These are phyloP conservation scores for Dicentrarchus labrax DNA, from an alignment of 2,113 vertebrate species.

Conservation along the genomic window DNA sequence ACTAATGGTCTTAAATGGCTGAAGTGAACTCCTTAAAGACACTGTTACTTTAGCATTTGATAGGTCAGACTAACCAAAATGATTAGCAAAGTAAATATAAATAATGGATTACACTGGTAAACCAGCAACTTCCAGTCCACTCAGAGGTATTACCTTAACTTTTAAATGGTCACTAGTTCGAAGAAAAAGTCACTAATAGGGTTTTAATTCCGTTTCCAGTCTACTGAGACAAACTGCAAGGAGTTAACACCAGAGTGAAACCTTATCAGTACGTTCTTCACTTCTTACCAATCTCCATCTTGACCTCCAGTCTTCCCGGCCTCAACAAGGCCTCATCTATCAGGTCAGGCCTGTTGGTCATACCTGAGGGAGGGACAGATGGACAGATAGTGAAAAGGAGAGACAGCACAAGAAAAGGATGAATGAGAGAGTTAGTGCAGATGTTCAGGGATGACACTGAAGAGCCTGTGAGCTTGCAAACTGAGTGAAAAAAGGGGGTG, in stretches of 20 bases:
- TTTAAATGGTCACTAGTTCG: not conserved
- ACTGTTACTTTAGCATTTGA: too few species aligned
- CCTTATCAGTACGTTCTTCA: not conserved
- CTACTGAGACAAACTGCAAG: not conserved
- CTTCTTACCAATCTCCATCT: constrained; percentile 97
- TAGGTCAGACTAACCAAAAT: too few species aligned
- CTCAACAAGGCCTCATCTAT: constrained; percentile 96
- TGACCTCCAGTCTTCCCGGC: constrained; percentile 95
- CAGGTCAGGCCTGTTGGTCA: constrained; percentile 98
- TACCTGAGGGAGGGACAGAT: constrained; percentile 84
- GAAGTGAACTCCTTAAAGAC: too few species aligned
- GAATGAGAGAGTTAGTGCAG: constrained; percentile 6
- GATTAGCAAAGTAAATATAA: too few species aligned
- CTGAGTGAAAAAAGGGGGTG: not conserved
- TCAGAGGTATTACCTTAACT: not conserved
- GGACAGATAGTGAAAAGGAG: constrained; percentile 13
- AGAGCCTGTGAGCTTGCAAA: not conserved
- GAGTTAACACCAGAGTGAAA: not conserved
- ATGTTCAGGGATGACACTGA: constrained; percentile 14
- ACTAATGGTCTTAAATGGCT: too few species aligned
- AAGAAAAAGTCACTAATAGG: not conserved
- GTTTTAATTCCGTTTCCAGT: not conserved
- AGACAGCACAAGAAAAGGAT: constrained; percentile 2
- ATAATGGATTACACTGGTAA: not conserved
- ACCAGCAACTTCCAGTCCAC: not conserved